Evolutionary conservation across 2,113 vertebrate genomes (phyloP), one percentile per base, ranked within the genome.

Genomic region (Ranitomeya imitator): DNA sequence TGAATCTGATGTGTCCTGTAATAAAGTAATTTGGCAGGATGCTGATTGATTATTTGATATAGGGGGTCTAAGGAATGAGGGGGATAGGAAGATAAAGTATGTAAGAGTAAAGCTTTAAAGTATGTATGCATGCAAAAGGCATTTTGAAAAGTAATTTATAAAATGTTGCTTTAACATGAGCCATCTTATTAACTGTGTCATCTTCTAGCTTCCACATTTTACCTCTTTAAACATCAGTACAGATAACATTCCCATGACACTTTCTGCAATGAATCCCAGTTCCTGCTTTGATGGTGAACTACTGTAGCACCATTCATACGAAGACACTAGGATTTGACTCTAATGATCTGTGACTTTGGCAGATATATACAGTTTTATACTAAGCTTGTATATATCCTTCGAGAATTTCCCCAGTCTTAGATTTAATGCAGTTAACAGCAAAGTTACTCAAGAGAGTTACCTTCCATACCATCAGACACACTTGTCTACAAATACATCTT

Each of bases 281-380:
- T 76, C 73, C 16, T 76, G 51, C 31, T 51, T 7, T 76, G 37
- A 51, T 76, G 37, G 73, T 1, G 31, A 15, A 76, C 15, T 73
- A 73, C 69, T 73, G 69, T 23, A 76, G 73, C 31, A 45, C 18
- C 73, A 76, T 76, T 76, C 73, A 45, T 76, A 51, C 37, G 51
- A 76, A 76, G 37, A 76, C 73, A 19, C 31, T 15, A 3, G 37
- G 73, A 45, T 76, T 76, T 76, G 73, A 76, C 73, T 76, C 51
- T 76, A 76, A 51, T 76, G 73, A 76, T 76, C 73, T 51, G 73
- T 76, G 73, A 76, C 73, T 51, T 76, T 51, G 73, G 73, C 73
- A 76, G 37, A 19, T 19, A 19, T n/a, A n/a, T 51, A 76, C 73
- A 19, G 16, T 18, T 76, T 76, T 76, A 51, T 76, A 51, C 73